Evolutionary conservation across 2,888 invertebrate genomes (phyloP), one percentile per base, ranked within the genome.

Genomic region (Rutpela maculata): DNA sequence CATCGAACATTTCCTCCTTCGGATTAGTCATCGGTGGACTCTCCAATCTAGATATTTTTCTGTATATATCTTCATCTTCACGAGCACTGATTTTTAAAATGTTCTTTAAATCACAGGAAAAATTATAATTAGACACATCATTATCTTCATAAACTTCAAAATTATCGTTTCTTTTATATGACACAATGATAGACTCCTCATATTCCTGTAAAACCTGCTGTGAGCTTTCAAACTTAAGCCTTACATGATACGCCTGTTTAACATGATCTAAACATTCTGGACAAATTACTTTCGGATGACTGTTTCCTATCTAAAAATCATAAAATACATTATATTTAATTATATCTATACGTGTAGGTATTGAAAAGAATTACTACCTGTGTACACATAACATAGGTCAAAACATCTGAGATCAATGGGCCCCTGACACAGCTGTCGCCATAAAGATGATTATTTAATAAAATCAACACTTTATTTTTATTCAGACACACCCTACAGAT

Each of bases 401-500:
- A 31, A 3, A 31, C 62, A 31, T 62, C 35, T 10, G 17, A 26
- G 6, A 62, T 62, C 10, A 62, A n/a, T 10, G 62, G 62, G 7
- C 50, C 50, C 5, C 50, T n/a, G 6, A 15, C 5, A n/a, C 2
- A n/a, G n/a, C 62, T 31, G 62, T 17, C 17, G 4, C 62, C 62
- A 31, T 62, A 62, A 10, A 62, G 31, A 31, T n/a, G 10, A 31
- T 62, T 62, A 62, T 22, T 62, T 22, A 62, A 31, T 62, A 62
- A 31, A 62, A 62, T 62, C n/a, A 62, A 62, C 10, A 62, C 31
- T 17, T 62, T 22, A 62, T n/a, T 31, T 62, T 31, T 62, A 31
- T 62, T 62, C 6, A 62, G n/a, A 9, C 62, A 62, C 35, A 62
- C n/a, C n/a, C 62, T 62, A 62, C 62, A 62, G 31, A 62, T 31